Evolutionary conservation across 2,888 invertebrate species (phyloP), one percentile per base, ranked within the genome.

Genomic region (Atethmia centrago): DNA sequence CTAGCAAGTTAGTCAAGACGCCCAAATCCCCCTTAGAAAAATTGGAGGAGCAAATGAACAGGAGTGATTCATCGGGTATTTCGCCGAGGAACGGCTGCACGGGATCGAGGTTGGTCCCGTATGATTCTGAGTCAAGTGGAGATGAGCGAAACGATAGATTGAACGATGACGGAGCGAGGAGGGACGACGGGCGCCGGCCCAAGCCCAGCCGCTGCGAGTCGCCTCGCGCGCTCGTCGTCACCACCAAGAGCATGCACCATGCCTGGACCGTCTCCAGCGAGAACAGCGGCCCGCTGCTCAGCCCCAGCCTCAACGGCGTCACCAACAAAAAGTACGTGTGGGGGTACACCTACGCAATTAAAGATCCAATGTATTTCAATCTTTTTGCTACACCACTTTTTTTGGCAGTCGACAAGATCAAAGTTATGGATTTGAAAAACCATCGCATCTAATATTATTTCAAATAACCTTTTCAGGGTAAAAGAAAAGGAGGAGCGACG

Each of bases 91-190:
- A 94, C 80, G 93, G 93, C 4, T 88, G 87, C 79, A 82, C 90
- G 31, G 88, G 90, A 51, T 93, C 95, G 19, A 93, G 93, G 82
- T 93, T 97, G 71, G 97, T 97, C 73, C 97, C 97, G 36, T 97
- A 97, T 85, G 97, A 97, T 86, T 96, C 96, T 0, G 97, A 97
- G 87, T 97, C 97, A 0, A 97, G 96, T 79, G 93, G 95, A 7
- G 96, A 96, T 75, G 95, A 95, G 88, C 91, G 93, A 40, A 82
- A 71, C 61, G 81, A 82, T 59, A 71, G 81, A 68, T 62, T 81
- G 40, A 83, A 68, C 40, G 80, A 80, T 51, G 79, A 80, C 16
- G 66, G 72, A 25, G 67, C 51, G 8, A 45, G 69, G 61, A 72
- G 56, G 63, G 91, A 88, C 31, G 91, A 89, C 36, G 82, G 78